Evolutionary conservation across 2,113 vertebrate genomes (phyloP), one percentile per base, ranked within the genome.

Genomic region (Xyliphius kryptos): DNA sequence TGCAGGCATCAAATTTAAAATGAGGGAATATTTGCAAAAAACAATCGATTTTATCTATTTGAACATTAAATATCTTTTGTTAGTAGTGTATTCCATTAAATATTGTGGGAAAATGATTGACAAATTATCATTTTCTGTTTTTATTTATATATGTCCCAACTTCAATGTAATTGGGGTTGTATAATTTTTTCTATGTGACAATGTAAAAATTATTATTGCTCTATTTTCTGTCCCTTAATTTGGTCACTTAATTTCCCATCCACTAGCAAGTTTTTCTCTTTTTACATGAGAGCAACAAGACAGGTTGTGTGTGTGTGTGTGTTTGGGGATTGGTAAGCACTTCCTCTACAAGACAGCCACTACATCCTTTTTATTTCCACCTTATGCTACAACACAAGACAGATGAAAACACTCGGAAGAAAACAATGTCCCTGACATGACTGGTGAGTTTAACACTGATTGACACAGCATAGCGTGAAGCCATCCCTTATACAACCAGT

Each of bases 321-420:
- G 10, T 38, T 26, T 56, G 10, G 16, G 15, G n/a, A 36, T 36
- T 55, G 21, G 37, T 7, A 56, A 41, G 5, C n/a, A 38, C 37
- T 56, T 56, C 17, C 37, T 21, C 19, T 43, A 37, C 32, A 56
- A 56, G 12, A 2, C 38, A 41, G 17, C 38, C 38, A 56, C 7
- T 10, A 9, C 7, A 56, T 43, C 13, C 22, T 20, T 43, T 43
- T 11, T 38, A 56, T 36, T 3, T 43, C 12, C 32, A 20, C 5
- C 13, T 21, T 21, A 53, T 41, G 54, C 16, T 56, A n/a, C 43
- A 4, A 21, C 37, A 43, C 38, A 43, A 56, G 55, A 56, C 55
- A 56, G 37, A 56, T 43, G 37, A 36, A 52, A 36, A 16, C 17
- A 21, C 16, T 40, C 17, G 9, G 37, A 41, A 7, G 37, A 56